Evolutionary conservation across 2,888 invertebrate species (phyloP), one percentile per base, ranked within the genome.

Genomic region (Drosophila mimetica): DNA sequence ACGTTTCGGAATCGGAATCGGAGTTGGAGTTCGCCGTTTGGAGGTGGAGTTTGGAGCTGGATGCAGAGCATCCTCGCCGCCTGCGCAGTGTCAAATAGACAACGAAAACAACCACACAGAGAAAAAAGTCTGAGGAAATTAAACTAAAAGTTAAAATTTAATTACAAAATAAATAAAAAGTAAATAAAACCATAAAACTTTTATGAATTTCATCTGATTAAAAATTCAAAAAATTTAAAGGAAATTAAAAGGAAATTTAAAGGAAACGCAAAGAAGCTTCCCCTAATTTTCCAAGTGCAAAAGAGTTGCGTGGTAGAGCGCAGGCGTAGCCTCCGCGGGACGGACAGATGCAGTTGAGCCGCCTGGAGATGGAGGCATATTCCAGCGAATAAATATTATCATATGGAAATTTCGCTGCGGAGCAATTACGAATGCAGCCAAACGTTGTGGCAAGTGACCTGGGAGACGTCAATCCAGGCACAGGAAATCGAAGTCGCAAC

Each of bases 21-120:
- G 28, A 57, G 52, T 28, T 44, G 34, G 44, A 55, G 28, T 55
- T 44, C 8, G 44, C 44, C 44, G 5, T 60, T 54, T 25, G 25
- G 44, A 51, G 37, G 20, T 37, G 51, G 37, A 51, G 51, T 18
- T 60, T 39, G 25, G 25, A 7, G 25, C 25, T 60, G 63, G 63
- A 63, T 59, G 60, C 71, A 67, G 73, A 72, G 84, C 79, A 86
- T 86, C 84, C 87, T 82, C 79, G 73, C 84, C 84, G 84, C 85
- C 84, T 85, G 87, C 84, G 84, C 84, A 85, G 87, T 85, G 84
- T 85, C 84, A 85, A 85, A 85, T 82, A 82, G 79, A 71, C 83
- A 74, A 74, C 77, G 59, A 63, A 59, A 60, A 36, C 64, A 69
- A 58, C 39, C 4, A 16, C 8, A 25, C 25, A 32, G 5, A 6